Conservation (phyloP, 2,113 vertebrate species). For the Lagopus leucura region DNA sequence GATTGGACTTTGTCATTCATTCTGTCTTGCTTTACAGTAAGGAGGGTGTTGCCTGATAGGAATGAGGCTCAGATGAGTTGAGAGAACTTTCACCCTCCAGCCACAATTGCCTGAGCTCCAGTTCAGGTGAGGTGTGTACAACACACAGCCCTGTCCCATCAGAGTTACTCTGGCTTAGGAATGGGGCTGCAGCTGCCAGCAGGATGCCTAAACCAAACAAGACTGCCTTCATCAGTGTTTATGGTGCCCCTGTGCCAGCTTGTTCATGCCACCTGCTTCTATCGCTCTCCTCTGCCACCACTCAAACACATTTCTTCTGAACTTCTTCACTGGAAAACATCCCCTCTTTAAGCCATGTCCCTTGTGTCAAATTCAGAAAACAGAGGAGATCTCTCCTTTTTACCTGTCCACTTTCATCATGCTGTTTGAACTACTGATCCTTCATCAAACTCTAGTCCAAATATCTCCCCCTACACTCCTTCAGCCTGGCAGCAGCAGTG, state of each 20-base stretch:
- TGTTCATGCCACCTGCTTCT: neutral
- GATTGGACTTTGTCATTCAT: slow-evolving; percentile 30
- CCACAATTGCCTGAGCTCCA: neutral
- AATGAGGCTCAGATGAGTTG: neutral
- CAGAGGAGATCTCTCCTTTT: neutral
- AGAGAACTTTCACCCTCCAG: neutral
- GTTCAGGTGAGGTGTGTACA: neutral
- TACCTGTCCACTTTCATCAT: neutral
- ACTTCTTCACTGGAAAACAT: neutral
- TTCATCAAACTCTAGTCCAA: neutral
- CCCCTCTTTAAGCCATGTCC: neutral
- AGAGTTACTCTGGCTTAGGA: neutral
- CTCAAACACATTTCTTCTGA: neutral
- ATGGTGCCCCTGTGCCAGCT: neutral
- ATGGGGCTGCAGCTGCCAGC: neutral
- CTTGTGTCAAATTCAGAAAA: neutral
- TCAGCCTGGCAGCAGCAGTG: neutral
- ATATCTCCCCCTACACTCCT: neutral
- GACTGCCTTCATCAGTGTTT: neutral
- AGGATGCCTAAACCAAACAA: neutral
- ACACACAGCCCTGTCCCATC: neutral
- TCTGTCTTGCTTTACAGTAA: neutral
- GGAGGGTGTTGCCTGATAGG: neutral
- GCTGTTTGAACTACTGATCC: neutral
- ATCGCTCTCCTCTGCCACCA: neutral